Conservation (phyloP, 2,113 vertebrate genomes). For the Dryoscopus gambensis region DNA sequence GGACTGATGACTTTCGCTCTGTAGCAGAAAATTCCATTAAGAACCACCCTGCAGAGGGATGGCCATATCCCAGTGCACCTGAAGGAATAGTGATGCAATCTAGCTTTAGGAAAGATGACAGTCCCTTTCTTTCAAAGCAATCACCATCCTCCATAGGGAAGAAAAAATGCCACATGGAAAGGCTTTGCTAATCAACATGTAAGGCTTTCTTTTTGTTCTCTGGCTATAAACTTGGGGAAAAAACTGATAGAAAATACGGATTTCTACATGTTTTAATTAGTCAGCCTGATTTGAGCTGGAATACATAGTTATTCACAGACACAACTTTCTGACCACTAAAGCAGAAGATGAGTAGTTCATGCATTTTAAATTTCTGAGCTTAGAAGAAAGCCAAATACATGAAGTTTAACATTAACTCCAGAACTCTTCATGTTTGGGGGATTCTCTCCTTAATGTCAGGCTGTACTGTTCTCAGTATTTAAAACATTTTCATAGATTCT, state of each 20-base stretch:
- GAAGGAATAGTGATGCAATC: neutral
- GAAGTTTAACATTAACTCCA: neutral
- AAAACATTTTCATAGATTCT: neutral
- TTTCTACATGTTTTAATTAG: neutral
- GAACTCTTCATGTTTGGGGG: neutral
- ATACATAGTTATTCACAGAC: neutral
- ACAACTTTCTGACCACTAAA: neutral
- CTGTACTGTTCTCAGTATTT: neutral
- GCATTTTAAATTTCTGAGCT: neutral
- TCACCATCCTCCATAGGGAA: neutral
- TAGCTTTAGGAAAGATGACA: neutral
- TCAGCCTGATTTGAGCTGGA: neutral
- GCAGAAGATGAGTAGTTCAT: neutral
- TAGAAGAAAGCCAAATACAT: neutral
- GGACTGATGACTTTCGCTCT: neutral
- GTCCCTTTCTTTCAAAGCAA: neutral
- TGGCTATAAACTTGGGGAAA: neutral
- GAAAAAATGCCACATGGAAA: neutral
- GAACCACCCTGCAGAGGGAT: neutral
- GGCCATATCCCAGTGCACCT: neutral
- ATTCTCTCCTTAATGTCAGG: neutral
- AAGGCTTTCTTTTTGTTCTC: neutral
- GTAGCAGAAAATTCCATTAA: slow-evolving; percentile 1
- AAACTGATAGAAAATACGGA: neutral
- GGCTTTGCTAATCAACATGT: neutral